Evolutionary conservation across 2,797 vertebrate species (phyloP), one percentile per base, ranked within the genome.

Genomic region (Ispidina picta): DNA sequence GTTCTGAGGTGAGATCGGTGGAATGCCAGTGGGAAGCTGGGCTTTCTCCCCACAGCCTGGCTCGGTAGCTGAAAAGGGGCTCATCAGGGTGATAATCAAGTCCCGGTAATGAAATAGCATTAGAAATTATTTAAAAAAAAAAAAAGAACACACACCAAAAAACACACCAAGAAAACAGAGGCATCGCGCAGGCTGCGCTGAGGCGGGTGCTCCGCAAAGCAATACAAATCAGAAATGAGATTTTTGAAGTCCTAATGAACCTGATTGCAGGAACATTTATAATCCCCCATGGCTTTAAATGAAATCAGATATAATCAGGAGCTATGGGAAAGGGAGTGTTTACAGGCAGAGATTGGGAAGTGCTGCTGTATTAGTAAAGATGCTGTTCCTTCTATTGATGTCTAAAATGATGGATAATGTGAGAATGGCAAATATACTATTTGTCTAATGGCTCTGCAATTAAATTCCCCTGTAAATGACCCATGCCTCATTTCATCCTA

Each of bases 401-500:
- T 98, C 98, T 97, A 84, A 96, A 98, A 98, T 99, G 99, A 99
- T 99, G 99, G 98, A 99, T 99, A 98, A 98, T 97, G 98, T 98
- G 98, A 98, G 98, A 97, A 98, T 98, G 98, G 98, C 98, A 98
- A 98, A 98, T 98, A 98, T 98, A 98, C 99, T 99, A 99, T 99
- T 99, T 99, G 98, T 99, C 99, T 99, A 99, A 99, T 99, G 99
- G 99, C 98, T 98, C 98, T 98, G 98, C 99, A 99, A 99, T 99
- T 99, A 99, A 99, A 99, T 98, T 96, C 98, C 98, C 98, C 98
- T 99, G 99, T 99, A 99, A 99, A 99, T 98, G 99, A 99, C 98
- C 98, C 99, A 98, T 98, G 99, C 98, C 99, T 99, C 99, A 98
- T 99, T 99, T 98, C 98, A 98, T 99, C 98, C 98, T 99, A 99